Percentiles rank a stretch among this genome's conserved stretches.
phyloP scores from a whole-genome alignment of 2,888 invertebrate species.

The Meganola albula region DNA sequence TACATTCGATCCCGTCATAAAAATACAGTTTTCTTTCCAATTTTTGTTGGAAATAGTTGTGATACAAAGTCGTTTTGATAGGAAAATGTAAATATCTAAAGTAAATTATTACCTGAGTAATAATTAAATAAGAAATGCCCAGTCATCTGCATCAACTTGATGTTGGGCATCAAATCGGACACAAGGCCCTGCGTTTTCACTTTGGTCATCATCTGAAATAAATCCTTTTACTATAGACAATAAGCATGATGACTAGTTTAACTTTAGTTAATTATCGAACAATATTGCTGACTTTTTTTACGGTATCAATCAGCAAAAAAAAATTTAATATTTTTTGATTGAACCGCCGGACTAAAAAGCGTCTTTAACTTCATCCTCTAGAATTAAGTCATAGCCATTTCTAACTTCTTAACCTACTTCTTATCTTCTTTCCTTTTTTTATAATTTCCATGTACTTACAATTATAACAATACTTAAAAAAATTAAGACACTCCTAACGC shows the following conservation, averaged over 20 bases:
- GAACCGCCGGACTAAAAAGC: not conserved
- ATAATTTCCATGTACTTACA: too few species aligned
- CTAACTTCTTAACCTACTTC: not conserved
- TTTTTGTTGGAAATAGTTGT: too few species aligned
- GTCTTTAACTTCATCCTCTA: not conserved
- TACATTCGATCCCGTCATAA: too few species aligned
- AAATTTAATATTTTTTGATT: not conserved
- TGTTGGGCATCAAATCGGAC: slow-evolving; percentile 90
- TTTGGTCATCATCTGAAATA: slow-evolving; percentile 66
- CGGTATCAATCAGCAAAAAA: not conserved
- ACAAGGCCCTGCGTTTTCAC: slow-evolving; percentile 81
- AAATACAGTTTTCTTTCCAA: too few species aligned
- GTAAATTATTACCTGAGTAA: slow-evolving; percentile 81
- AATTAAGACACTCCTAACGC: too few species aligned
- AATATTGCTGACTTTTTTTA: not conserved
- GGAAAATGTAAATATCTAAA: too few species aligned
- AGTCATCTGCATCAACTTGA: slow-evolving; percentile 84
- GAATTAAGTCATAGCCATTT: not conserved
- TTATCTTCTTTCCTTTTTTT: too few species aligned
- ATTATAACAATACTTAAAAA: too few species aligned
- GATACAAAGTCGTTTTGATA: too few species aligned
- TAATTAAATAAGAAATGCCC: slow-evolving; percentile 91
- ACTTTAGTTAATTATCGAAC: not conserved
- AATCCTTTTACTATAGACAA: not conserved
- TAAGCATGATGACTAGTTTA: not conserved